Percentiles rank a stretch among this genome's conserved stretches.
These are phyloP conservation scores for Chloropsis hardwickii DNA, from an alignment of 2,113 vertebrate genomes.

Conservation along the genomic window DNA sequence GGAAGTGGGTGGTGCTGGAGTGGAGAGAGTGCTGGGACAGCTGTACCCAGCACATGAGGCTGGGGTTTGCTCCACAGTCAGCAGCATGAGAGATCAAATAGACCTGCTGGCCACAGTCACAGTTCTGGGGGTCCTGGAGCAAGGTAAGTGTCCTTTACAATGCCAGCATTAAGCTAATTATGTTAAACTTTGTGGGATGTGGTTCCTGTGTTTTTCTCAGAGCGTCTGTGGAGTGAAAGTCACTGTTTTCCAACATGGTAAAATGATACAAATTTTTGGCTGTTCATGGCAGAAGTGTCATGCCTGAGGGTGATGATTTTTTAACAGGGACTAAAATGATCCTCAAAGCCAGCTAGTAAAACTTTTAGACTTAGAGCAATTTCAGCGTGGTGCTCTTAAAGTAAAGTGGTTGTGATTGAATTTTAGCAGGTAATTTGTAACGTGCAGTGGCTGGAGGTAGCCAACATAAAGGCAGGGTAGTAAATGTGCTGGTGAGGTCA, in stretches of 20 bases:
- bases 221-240: neutral
- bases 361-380: neutral
- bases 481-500: neutral
- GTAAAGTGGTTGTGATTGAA: neutral
- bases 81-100: constrained; percentile 73
- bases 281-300: accelerated
- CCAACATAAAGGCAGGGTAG: neutral
- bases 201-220: neutral
- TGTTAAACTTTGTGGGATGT: neutral
- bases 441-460: neutral
- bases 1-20: too few relatives aligned
- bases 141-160: constrained; percentile 75
- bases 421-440: neutral
- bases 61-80: neutral
- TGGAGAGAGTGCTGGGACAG: neutral
- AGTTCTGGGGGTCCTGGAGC: constrained; percentile 81
- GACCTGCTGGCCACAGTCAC: constrained; percentile 80
- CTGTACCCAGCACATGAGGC: accelerated
- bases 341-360: neutral
- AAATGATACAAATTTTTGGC: neutral
- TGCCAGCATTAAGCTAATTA: neutral
- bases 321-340: neutral
- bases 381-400: neutral
- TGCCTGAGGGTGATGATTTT: neutral
- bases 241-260: neutral